A percentile compares a stretch with the other conserved stretches of the same genome.
These are phyloP conservation scores for Sebastes baramenuke DNA, from an alignment of 2,797 vertebrate species.

Conservation along the genomic window DNA sequence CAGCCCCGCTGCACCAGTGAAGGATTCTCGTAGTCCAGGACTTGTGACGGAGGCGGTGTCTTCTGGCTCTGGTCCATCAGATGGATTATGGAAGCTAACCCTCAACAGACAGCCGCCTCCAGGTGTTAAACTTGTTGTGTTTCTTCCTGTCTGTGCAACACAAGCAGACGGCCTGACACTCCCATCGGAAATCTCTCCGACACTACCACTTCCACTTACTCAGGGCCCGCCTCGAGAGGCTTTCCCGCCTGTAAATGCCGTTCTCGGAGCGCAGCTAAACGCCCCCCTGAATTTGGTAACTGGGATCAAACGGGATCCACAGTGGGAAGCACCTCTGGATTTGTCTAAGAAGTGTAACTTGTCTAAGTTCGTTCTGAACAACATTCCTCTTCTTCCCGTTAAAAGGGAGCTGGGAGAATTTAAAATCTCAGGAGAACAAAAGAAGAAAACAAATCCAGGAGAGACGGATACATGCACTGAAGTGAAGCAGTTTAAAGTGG, in stretches of 20 bases:
- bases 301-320: slow-evolving; percentile 1
- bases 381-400: slow-evolving; percentile 2
- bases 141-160: slow-evolving; percentile 64
- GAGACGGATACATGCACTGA: neutral
- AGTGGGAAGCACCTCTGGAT: slow-evolving; percentile 61
- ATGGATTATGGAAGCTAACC: slow-evolving; percentile 70
- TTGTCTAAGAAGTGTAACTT: slow-evolving; percentile 59
- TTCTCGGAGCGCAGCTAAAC: neutral
- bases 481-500: slow-evolving; percentile 24
- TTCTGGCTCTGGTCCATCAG: neutral
- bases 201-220: neutral
- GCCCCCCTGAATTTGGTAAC: slow-evolving; percentile 27
- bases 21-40: neutral
- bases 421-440: slow-evolving; percentile 15
- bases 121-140: slow-evolving; percentile 71
- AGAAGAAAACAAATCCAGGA: neutral
- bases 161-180: slow-evolving; percentile 13
- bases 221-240: slow-evolving; percentile 11
- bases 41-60: neutral
- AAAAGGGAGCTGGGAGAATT: slow-evolving; percentile 55
- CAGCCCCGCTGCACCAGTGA: neutral
- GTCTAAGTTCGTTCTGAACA: neutral
- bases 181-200: slow-evolving; percentile 8
- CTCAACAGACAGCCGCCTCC: slow-evolving; percentile 70
- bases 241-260: neutral